Base-by-base conservation (phyloP, 2,888 invertebrate genomes). In the Venustoraphidia nigricollis region DNA sequence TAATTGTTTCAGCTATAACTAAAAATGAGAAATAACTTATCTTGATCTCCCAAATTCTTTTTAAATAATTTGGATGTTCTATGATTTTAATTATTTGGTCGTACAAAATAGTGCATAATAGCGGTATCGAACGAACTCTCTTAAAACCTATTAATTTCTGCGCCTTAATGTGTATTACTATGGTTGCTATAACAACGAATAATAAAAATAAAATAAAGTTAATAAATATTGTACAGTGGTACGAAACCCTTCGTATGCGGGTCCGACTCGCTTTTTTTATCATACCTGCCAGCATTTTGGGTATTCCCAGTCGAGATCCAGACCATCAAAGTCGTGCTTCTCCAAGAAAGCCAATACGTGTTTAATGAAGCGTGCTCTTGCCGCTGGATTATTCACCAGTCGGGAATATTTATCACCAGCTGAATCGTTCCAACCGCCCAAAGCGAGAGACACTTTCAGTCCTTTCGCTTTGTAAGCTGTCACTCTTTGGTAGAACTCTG, bases 401-500 rank as follows among this genome's bases (percentile, higher is more conserved):
- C 83, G 76, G 27, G 90, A 90, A 65, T 92, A 92, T 61, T 92
- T 92, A 61, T 90, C 89, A 0, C 89, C 90, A 36, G 80, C 82
- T 0, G 91, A 93, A 64, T 94, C 91, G 61, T 91, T 93, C 93
- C 94, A 94, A 3, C 94, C 94, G n/a, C 94, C 95, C 27, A 95
- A 71, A 2, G 89, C 93, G 10, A 95, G 67, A 0, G 86, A 79
- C 0, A 92, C 88, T 63, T 92, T 94, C 37, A 90, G 72, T 1
- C 87, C 86, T 56, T 82, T 79, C 46, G 78, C 71, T 61, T 87
- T 91, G 56, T 81, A 80, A 1, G 76, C 81, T 1, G 83, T 79
- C 1, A 93, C 88, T 27, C 88, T 73, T 53, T 88, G 84, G 62
- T 92, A 93, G 65, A 92, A 89, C 56, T 78, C 84, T 83, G 58